phyloP scores from a whole-genome alignment of 2,888 invertebrate species.

The Cremastinae sp. region DNA sequence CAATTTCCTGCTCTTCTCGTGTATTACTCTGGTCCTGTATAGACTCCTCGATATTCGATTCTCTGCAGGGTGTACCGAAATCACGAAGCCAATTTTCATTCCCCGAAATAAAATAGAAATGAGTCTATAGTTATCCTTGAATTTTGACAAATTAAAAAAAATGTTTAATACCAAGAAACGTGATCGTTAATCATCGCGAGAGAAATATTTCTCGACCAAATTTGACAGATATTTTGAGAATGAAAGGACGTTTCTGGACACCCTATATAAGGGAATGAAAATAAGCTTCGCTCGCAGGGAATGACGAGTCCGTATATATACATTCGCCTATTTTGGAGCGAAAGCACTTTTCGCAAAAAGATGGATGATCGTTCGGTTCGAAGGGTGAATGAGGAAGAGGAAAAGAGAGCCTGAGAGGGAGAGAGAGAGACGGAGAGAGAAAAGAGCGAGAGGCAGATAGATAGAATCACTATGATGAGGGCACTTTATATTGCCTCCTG shows the following conservation, averaged over 20 bases:
- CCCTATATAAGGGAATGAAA: not conserved
- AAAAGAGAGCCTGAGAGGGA: not conserved
- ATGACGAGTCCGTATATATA: slow-evolving; percentile 19
- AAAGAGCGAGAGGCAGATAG: not conserved
- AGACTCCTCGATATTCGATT: no score
- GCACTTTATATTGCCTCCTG: not conserved
- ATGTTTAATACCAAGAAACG: not conserved
- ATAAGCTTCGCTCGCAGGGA: slow-evolving; percentile 12
- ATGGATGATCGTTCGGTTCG: slow-evolving; percentile 21
- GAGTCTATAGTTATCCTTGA: no score
- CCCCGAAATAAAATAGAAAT: no score
- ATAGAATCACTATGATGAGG: not conserved
- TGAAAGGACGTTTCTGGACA: no score
- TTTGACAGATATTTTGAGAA: no score
- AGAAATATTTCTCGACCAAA: no score
- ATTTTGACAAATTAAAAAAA: no score
- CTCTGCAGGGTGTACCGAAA: no score
- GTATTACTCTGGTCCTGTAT: not conserved
- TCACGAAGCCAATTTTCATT: no score
- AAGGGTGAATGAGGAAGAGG: not conserved
- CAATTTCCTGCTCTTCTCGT: not conserved
- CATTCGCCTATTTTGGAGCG: slow-evolving; percentile 7
- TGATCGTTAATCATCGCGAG: no score
- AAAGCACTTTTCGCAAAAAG: slow-evolving; percentile 25
- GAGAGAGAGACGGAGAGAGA: not conserved